phyloP scores from a whole-genome alignment of 2,113 vertebrate genomes.

The Oncorhynchus nerka region DNA sequence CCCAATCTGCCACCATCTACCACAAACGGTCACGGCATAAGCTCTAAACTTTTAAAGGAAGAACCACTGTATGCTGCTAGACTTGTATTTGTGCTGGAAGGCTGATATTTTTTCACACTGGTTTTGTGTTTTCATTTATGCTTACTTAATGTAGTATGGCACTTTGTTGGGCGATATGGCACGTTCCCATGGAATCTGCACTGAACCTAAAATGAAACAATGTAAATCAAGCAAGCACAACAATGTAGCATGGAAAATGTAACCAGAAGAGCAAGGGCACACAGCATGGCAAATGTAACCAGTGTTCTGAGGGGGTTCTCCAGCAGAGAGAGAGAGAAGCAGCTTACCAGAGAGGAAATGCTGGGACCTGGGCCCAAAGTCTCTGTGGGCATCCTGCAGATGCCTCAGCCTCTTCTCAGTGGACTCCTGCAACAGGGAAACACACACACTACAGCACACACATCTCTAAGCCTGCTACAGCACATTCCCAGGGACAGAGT shows the following conservation, averaged over 20 bases:
- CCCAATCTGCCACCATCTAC: too few species aligned
- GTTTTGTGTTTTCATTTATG: not conserved
- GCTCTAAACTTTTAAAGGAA: too few species aligned
- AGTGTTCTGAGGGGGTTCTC: not conserved
- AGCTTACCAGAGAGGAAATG: slow-evolving; percentile 83
- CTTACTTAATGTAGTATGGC: slow-evolving; percentile 89
- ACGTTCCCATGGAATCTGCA: slow-evolving; percentile 85
- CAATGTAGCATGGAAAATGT: not conserved
- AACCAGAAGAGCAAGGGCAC: not conserved
- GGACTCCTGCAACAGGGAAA: slow-evolving; percentile 64
- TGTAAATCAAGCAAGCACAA: not conserved
- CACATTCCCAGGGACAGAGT: not conserved
- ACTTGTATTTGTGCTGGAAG: not conserved
- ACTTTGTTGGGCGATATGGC: slow-evolving; percentile 87
- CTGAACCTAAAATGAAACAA: slow-evolving; percentile 70
- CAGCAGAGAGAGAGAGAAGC: not conserved
- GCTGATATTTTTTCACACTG: not conserved
- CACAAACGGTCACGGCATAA: too few species aligned
- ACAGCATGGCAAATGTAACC: not conserved
- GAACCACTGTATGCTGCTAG: not conserved
- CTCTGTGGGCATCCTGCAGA: slow-evolving; percentile 82
- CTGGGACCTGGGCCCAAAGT: slow-evolving; percentile 83
- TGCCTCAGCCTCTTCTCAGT: slow-evolving; percentile 79
- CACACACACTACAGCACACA: not conserved
- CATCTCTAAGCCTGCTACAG: not conserved